These are phyloP conservation scores for Pitta sordida DNA, from an alignment of 2,113 vertebrate genomes.

Conservation along the genomic window DNA sequence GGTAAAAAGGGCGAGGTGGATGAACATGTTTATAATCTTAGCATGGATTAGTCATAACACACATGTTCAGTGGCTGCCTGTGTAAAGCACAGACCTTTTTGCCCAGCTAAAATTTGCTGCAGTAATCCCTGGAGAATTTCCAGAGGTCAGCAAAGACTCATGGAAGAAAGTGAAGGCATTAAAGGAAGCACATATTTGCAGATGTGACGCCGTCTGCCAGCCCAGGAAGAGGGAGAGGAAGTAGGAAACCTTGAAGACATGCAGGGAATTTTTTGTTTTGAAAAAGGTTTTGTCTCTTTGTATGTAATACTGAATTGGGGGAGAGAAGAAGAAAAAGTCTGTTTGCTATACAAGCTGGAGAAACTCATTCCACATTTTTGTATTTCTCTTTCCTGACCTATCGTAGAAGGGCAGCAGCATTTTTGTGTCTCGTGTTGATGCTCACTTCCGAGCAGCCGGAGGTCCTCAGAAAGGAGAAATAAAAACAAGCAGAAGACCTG, in stretches of 20 bases:
- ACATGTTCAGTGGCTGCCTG: background rate
- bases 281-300: background rate
- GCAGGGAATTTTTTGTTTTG: background rate
- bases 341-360: background rate
- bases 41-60: background rate
- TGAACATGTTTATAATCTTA: background rate
- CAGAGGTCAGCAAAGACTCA: background rate
- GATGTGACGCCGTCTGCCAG: background rate
- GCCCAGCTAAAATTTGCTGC: background rate
- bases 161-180: background rate
- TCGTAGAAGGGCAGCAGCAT: background rate
- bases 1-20: background rate
- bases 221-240: background rate
- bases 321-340: no score
- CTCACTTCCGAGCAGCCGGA: background rate
- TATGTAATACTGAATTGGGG: background rate
- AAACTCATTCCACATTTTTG: background rate
- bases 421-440: background rate
- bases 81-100: background rate
- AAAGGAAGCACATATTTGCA: background rate
- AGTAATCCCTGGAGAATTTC: background rate
- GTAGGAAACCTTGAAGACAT: background rate
- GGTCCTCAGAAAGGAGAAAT: background rate
- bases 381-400: background rate
- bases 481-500: rapidly evolving